These are phyloP conservation scores for Sebastes diaconus DNA, from an alignment of 2,797 vertebrate genomes.

Conservation along the genomic window DNA sequence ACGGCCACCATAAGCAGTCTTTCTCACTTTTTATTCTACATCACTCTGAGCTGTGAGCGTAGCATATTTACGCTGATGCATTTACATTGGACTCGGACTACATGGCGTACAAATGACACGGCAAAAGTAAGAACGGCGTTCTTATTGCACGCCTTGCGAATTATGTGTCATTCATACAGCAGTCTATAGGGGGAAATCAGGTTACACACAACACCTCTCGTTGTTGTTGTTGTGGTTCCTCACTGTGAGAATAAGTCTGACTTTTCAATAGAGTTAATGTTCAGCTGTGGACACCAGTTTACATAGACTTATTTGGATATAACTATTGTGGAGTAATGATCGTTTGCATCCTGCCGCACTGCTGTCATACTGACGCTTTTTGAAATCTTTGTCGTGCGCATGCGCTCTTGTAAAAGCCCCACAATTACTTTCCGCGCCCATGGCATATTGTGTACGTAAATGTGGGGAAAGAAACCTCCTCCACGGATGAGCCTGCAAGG, in stretches of 20 bases:
- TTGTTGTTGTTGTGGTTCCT: neutral
- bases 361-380: neutral
- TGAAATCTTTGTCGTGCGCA: neutral
- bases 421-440: no score
- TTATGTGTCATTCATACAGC: neutral
- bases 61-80: no score
- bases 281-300: neutral
- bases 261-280: neutral
- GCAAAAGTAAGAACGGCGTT: accelerated
- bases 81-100: no score
- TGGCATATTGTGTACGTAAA: neutral
- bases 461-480: neutral
- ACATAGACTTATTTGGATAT: neutral
- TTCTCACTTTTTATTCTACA: no score
- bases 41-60: no score
- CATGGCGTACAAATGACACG: no score
- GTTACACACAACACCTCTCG: neutral
- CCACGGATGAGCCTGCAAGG: neutral
- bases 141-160: no score
- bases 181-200: neutral
- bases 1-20: no score
- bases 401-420: neutral
- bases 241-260: neutral
- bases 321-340: neutral
- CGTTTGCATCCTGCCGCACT: neutral